A percentile compares a stretch with the other conserved stretches of the same genome.
Conservation (phyloP, 2,797 vertebrate genomes). For the Amblyraja radiata region DNA sequence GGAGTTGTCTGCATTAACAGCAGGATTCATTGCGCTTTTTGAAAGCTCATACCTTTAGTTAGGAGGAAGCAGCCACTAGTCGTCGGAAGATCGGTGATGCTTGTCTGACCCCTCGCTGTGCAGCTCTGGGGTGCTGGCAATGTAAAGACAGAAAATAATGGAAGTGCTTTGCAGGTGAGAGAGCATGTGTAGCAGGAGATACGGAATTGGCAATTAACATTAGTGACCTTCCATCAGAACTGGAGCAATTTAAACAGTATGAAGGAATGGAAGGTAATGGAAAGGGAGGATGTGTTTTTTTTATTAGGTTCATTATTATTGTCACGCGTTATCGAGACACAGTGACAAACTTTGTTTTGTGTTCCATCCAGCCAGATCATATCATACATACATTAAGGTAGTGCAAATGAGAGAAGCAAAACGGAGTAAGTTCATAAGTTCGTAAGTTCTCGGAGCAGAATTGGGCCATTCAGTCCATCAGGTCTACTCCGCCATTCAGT, state of each 20-base stretch:
- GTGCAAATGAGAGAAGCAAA: no score
- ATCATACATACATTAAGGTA: no score
- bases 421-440: no score
- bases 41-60: neutral
- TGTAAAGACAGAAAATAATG: neutral
- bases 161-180: neutral
- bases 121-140: neutral
- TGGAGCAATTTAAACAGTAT: neutral
- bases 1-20: neutral
- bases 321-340: no score
- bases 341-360: no score
- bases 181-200: neutral
- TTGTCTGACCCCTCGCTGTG: neutral
- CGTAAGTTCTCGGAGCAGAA: no score
- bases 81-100: neutral
- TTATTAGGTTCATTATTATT: no score
- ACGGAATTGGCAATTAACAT: neutral
- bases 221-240: neutral
- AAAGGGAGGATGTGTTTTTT: neutral
- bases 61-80: neutral
- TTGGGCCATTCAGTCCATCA: no score
- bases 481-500: no score
- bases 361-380: no score
- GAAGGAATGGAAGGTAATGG: neutral
- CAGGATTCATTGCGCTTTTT: neutral